Evolutionary conservation across 2,113 vertebrate genomes (phyloP).

Genomic region (Accipiter virgatus): DNA sequence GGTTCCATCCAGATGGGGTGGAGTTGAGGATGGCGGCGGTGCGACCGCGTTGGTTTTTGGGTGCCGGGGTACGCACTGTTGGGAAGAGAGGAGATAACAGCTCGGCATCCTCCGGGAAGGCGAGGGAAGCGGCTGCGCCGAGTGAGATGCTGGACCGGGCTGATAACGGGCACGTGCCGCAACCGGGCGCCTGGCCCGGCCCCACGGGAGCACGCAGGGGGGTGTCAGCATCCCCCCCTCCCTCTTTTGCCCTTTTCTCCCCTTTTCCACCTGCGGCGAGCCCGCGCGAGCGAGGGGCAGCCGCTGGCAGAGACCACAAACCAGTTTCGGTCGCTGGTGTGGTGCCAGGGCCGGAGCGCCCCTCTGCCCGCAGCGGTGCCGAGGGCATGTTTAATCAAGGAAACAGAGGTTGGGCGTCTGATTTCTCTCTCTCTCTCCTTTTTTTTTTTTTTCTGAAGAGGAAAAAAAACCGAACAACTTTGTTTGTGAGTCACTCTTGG

Average conservation of each 20-base stretch:
- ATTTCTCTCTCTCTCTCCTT: neutral
- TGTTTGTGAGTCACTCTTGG: conserved; percentile 26
- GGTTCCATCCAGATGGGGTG: neutral
- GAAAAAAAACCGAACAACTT: neutral
- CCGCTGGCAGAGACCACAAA: neutral
- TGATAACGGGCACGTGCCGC: neutral
- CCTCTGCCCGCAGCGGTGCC: neutral
- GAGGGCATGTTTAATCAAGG: neutral
- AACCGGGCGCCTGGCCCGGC: neutral
- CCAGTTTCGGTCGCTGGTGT: neutral
- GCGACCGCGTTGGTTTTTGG: fast-evolving
- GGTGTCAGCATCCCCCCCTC: neutral
- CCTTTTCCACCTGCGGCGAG: neutral
- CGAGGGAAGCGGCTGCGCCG: neutral
- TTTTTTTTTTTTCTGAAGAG: neutral
- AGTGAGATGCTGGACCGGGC: neutral
- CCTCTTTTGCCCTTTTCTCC: neutral
- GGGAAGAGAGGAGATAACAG: neutral
- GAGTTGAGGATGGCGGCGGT: neutral
- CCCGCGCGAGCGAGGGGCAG: neutral
- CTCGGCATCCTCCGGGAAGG: neutral
- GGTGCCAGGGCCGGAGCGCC: neutral
- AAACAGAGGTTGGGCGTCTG: neutral
- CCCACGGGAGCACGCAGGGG: neutral
- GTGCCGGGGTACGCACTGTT: neutral